Evolutionary conservation across 2,113 vertebrate species (phyloP).

Genomic region (Cyanoderma ruficeps): DNA sequence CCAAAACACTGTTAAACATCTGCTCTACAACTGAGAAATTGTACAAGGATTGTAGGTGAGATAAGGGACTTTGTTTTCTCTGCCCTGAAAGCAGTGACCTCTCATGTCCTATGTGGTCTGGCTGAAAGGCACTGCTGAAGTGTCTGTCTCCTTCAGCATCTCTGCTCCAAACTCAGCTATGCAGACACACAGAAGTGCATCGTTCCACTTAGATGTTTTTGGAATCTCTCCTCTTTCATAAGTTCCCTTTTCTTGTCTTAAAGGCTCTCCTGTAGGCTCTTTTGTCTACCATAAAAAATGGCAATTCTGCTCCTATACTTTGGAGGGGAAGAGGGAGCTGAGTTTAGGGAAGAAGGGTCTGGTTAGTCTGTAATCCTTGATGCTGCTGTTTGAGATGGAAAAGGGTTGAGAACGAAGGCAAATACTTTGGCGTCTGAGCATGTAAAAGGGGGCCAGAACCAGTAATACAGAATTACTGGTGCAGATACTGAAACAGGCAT

Average conservation of each 20-base stretch:
- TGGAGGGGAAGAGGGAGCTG: background rate
- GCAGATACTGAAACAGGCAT: background rate
- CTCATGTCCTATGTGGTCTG: background rate
- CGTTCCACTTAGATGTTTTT: background rate
- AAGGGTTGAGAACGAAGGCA: background rate
- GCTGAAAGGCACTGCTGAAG: background rate
- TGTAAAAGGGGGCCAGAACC: background rate
- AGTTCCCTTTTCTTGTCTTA: background rate
- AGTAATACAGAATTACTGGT: background rate
- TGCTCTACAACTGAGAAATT: background rate
- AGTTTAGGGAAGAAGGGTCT: background rate
- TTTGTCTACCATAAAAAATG: background rate
- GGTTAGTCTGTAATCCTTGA: background rate
- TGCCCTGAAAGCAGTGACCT: background rate
- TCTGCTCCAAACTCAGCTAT: background rate
- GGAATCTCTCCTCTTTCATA: background rate
- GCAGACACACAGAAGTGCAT: background rate
- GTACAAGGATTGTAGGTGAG: background rate
- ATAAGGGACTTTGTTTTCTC: background rate
- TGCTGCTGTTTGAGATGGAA: background rate
- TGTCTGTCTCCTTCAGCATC: background rate
- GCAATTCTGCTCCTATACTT: background rate
- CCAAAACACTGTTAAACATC: background rate
- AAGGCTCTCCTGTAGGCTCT: background rate
- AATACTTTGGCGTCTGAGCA: background rate